phyloP scores from a whole-genome alignment of 2,888 invertebrate genomes.

The Notodonta ziczac region DNA sequence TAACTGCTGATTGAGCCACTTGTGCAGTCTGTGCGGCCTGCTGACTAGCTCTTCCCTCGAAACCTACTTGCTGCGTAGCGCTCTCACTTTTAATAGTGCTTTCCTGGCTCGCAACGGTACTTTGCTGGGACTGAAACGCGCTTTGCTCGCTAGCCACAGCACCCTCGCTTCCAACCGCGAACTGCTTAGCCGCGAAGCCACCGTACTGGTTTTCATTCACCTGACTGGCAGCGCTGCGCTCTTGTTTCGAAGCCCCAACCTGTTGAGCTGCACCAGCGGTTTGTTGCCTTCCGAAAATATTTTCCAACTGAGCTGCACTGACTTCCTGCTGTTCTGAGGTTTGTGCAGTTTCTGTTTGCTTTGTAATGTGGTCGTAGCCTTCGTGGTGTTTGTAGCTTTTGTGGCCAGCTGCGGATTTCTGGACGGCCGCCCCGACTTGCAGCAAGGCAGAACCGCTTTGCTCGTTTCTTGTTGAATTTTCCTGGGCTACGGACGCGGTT shows the following conservation, averaged over 20 bases:
- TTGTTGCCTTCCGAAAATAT: background rate
- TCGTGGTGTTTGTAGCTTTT: background rate
- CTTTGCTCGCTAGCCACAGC: too few relatives aligned
- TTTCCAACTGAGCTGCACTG: background rate
- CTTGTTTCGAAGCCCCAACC: too few relatives aligned
- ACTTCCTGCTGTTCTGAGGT: background rate
- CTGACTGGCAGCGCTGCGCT: too few relatives aligned
- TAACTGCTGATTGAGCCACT: background rate
- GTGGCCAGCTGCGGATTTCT: background rate
- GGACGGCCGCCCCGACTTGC: background rate
- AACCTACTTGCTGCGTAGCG: background rate
- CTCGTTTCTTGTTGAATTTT: background rate
- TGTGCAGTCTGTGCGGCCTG: background rate
- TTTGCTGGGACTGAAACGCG: too few relatives aligned
- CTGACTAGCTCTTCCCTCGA: background rate
- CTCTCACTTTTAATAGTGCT: too few relatives aligned
- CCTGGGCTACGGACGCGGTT: background rate
- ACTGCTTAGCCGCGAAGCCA: too few relatives aligned
- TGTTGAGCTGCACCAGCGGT: background rate
- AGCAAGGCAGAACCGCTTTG: background rate
- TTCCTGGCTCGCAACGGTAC: too few relatives aligned
- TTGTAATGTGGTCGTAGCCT: background rate
- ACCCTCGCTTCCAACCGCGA: too few relatives aligned
- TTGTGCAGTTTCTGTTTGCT: background rate
- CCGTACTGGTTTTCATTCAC: too few relatives aligned